Percentiles rank a stretch among this genome's conserved stretches.
phyloP scores from a whole-genome alignment of 1,140 invertebrate genomes.

The Hycleus cichorii region DNA sequence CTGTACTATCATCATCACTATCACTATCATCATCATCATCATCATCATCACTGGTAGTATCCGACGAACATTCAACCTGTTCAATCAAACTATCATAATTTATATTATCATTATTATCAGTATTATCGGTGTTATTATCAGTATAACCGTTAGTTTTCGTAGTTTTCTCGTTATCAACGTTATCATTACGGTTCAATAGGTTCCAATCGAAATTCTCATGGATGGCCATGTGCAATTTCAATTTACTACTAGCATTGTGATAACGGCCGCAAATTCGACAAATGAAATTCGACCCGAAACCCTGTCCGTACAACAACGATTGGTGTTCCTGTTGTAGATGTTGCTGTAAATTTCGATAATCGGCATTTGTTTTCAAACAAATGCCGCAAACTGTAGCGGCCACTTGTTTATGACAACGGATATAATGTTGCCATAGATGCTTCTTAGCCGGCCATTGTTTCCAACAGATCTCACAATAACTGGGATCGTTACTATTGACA shows the following conservation, averaged over 20 bases:
- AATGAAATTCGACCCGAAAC: constrained; percentile 52
- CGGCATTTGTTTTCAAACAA: constrained; percentile 49
- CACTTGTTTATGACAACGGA: constrained; percentile 50
- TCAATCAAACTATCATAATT: constrained; percentile 38
- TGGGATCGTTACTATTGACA: constrained; percentile 38
- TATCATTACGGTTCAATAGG: constrained; percentile 22
- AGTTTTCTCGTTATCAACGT: not conserved
- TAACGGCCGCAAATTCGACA: constrained; percentile 54
- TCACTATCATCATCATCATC: constrained; percentile 18
- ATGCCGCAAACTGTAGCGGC: constrained; percentile 55
- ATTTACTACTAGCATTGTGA: constrained; percentile 53
- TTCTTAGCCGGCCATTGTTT: constrained; percentile 56
- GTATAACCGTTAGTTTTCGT: not conserved
- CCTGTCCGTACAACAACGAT: constrained; percentile 40
- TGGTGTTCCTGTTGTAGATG: constrained; percentile 49
- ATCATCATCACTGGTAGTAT: constrained; percentile 19
- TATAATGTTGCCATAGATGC: constrained; percentile 56
- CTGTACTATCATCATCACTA: constrained; percentile 13
- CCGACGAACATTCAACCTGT: constrained; percentile 34
- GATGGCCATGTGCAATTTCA: constrained; percentile 51
- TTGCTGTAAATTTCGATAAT: constrained; percentile 46
- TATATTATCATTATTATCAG: constrained; percentile 33
- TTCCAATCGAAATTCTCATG: constrained; percentile 47
- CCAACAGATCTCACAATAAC: constrained; percentile 50
- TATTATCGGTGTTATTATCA: constrained; percentile 21